Evolutionary conservation across 2,113 vertebrate species (phyloP).

Genomic region (Puma concolor): DNA sequence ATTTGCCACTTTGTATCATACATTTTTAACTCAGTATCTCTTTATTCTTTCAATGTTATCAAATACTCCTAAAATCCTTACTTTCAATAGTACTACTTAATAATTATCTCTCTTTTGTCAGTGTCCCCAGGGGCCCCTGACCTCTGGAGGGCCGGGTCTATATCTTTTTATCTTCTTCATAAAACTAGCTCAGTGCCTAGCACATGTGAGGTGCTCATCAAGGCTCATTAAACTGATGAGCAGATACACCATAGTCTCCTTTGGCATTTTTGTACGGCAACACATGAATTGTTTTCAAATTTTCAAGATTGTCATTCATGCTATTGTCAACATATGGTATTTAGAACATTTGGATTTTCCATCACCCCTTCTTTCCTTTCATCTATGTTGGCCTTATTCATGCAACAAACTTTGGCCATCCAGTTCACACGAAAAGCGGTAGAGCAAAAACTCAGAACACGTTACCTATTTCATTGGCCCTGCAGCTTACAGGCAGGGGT

Average conservation of each 20-base stretch:
- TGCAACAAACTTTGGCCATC: background rate
- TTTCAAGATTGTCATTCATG: background rate
- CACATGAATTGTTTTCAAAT: background rate
- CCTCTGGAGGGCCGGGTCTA: background rate
- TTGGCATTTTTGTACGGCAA: background rate
- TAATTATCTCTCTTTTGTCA: background rate
- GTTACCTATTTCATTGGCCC: background rate
- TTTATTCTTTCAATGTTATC: constrained; percentile 32
- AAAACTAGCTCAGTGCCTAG: background rate
- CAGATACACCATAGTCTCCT: background rate
- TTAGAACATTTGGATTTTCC: background rate
- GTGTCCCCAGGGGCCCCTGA: background rate
- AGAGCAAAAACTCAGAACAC: background rate
- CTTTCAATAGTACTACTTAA: background rate
- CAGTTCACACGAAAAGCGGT: background rate
- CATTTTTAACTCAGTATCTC: background rate
- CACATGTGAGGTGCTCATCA: background rate
- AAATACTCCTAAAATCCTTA: background rate
- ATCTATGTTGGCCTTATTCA: background rate
- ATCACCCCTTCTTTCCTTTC: background rate
- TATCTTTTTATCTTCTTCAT: background rate
- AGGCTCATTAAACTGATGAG: background rate
- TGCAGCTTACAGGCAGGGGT: background rate
- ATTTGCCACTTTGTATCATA: background rate
- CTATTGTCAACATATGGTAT: background rate